phyloP scores from a whole-genome alignment of 2,113 vertebrate species.

The Mixornis gularis region DNA sequence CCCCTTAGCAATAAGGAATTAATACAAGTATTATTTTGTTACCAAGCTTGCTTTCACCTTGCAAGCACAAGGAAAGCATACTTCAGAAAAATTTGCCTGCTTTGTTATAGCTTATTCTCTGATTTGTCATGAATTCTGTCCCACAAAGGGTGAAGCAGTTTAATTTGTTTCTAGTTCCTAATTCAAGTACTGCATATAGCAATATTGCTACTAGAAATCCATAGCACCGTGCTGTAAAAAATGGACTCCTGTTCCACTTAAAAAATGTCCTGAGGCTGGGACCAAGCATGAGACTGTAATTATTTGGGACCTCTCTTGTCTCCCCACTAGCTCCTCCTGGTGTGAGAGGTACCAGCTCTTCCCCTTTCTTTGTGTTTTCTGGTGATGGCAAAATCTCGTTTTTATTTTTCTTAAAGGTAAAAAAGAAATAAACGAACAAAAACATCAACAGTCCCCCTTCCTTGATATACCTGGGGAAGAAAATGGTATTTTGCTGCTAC shows the following conservation, averaged over 20 bases:
- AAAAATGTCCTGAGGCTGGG: neutral
- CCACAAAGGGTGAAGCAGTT: neutral
- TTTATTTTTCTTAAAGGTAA: neutral
- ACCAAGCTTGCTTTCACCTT: neutral
- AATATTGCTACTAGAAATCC: neutral
- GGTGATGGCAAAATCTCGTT: neutral
- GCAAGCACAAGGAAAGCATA: neutral
- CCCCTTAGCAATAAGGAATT: neutral
- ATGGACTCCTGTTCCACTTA: neutral
- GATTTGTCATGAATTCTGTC: neutral
- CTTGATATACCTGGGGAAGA: neutral
- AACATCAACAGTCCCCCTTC: fast-evolving
- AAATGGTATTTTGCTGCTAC: neutral
- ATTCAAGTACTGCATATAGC: neutral
- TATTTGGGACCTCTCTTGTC: neutral
- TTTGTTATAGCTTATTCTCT: neutral
- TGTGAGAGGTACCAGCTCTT: neutral
- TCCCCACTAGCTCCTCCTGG: neutral
- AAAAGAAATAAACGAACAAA: neutral
- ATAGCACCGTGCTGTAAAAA: neutral
- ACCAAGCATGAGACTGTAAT: neutral
- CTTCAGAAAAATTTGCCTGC: neutral
- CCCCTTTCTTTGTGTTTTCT: neutral
- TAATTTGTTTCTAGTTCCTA: neutral
- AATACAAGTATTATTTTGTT: neutral